phyloP scores from a whole-genome alignment of 2,113 vertebrate genomes.

The Stegostoma tigrinum region DNA sequence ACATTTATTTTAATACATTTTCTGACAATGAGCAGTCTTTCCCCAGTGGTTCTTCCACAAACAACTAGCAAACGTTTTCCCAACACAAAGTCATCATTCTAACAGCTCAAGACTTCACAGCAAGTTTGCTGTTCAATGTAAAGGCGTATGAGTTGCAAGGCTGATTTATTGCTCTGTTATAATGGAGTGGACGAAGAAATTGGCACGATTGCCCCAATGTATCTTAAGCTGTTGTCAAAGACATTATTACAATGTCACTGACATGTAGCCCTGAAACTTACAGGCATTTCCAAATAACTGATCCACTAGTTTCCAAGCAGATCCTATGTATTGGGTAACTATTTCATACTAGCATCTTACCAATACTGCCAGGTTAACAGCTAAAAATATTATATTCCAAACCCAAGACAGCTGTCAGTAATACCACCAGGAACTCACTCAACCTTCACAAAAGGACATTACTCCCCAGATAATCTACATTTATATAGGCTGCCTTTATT shows the following conservation, averaged over 20 bases:
- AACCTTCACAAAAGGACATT: not conserved
- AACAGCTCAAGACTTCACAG: not conserved
- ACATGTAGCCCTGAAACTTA: not conserved
- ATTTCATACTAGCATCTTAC: not conserved
- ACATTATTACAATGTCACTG: not conserved
- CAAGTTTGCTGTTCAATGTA: not conserved
- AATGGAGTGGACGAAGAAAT: too few species aligned
- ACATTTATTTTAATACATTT: not conserved
- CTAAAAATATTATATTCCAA: not conserved
- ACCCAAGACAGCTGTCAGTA: not conserved
- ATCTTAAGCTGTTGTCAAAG: not conserved
- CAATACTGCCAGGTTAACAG: not conserved
- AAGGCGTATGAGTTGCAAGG: not conserved
- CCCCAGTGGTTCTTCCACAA: not conserved
- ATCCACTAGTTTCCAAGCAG: not conserved
- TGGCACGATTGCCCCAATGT: too few species aligned
- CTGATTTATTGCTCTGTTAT: too few species aligned
- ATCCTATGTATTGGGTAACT: not conserved
- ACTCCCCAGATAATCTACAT: not conserved
- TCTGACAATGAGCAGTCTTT: not conserved
- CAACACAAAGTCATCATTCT: not conserved
- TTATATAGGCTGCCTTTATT: too few species aligned
- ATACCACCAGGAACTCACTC: not conserved
- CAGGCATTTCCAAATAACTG: not conserved
- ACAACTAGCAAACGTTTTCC: not conserved